These are phyloP conservation scores for Apostichopus leukothele DNA, from an alignment of 53 echinoderm and acorn worm species.

Conservation along the genomic window DNA sequence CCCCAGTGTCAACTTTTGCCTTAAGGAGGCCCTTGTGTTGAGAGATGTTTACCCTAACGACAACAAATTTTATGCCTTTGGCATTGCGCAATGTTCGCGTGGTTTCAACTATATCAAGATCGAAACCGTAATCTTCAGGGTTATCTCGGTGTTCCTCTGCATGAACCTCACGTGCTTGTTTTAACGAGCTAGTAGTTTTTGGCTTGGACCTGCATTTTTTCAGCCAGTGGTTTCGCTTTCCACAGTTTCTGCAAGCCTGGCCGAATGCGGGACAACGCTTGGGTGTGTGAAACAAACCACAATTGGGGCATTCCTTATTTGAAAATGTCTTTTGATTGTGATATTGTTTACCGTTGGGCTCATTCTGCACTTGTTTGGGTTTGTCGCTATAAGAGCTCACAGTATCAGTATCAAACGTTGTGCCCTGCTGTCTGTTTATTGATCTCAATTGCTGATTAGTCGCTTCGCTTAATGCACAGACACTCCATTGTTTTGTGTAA, in stretches of 20 bases:
- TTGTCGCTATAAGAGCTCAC: not conserved
- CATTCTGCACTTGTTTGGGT: not conserved
- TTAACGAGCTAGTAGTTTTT: not conserved
- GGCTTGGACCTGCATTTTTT: constrained; percentile 22
- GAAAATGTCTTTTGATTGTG: not conserved
- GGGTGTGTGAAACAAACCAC: constrained; percentile 23
- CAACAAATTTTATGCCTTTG: not conserved
- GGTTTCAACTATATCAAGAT: constrained; percentile 17
- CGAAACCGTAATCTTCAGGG: constrained; percentile 17
- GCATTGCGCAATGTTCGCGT: constrained; percentile 11
- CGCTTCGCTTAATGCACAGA: constrained; percentile 5
- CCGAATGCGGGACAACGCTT: constrained; percentile 44
- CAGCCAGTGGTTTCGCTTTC: constrained; percentile 34
- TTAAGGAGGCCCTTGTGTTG: constrained; percentile 44
- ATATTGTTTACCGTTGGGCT: constrained; percentile 3
- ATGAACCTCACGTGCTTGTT: constrained; percentile 3
- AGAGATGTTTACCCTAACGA: constrained; percentile 9
- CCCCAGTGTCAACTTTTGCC: constrained; percentile 50
- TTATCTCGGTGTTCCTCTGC: constrained; percentile 13
- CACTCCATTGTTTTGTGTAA: not conserved
- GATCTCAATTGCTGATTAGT: constrained; percentile 33
- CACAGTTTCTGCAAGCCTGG: constrained; percentile 12
- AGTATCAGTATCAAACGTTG: not conserved
- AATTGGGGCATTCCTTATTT: constrained; percentile 33
- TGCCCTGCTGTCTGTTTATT: constrained; percentile 7